Percentiles rank a stretch among this genome's conserved stretches.
Evolutionary conservation across 2,888 invertebrate species (phyloP).

Genomic region (Slavum lentiscoides): DNA sequence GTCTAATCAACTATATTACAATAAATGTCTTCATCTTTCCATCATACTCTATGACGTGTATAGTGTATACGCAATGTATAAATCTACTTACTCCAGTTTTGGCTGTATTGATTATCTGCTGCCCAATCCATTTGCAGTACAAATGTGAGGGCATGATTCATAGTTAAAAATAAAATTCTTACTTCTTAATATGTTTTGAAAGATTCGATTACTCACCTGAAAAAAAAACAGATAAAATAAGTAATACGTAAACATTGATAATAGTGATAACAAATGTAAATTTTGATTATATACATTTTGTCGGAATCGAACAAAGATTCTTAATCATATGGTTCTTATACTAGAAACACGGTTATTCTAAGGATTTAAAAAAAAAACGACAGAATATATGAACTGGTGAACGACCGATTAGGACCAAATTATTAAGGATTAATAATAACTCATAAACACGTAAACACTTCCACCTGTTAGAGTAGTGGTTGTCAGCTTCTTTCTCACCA

Average conservation of each 20-base stretch:
- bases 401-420: too few relatives aligned
- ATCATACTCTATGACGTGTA: background rate
- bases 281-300: background rate
- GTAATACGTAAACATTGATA: background rate
- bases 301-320: too few relatives aligned
- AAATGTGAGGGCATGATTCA: slow-evolving; percentile 51
- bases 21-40: background rate
- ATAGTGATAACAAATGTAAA: background rate
- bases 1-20: background rate
- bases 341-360: background rate
- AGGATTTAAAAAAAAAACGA: too few relatives aligned
- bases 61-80: background rate
- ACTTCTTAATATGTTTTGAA: slow-evolving; percentile 8
- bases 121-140: slow-evolving; percentile 52
- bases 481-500: too few relatives aligned
- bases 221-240: slow-evolving; percentile 18
- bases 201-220: slow-evolving; percentile 46
- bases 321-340: background rate
- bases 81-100: slow-evolving; percentile 34
- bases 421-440: too few relatives aligned
- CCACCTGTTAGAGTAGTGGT: too few relatives aligned
- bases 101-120: slow-evolving; percentile 6
- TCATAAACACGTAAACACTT: too few relatives aligned
- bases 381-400: too few relatives aligned
- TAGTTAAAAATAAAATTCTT: slow-evolving; percentile 19